These are phyloP conservation scores for Odontothrips loti DNA, from an alignment of 2,888 invertebrate genomes.

Conservation along the genomic window DNA sequence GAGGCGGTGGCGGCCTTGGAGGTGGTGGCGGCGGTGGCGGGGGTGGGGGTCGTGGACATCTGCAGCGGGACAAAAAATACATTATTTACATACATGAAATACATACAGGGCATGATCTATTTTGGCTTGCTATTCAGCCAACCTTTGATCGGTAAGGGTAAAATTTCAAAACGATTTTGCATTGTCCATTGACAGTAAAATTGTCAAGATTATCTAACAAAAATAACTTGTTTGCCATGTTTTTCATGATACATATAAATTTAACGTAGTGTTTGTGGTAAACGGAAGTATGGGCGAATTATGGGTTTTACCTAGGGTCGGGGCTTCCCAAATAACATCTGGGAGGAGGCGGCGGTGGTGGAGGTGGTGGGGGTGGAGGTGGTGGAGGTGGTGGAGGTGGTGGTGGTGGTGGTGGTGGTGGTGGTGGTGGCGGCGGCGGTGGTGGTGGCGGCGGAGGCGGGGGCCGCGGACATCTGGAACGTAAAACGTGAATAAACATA, in stretches of 20 bases:
- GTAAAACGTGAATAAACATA: background rate
- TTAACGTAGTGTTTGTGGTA: too few species aligned
- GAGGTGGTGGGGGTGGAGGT: background rate
- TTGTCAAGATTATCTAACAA: too few species aligned
- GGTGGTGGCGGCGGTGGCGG: background rate
- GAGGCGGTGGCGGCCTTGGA: background rate
- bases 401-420: background rate
- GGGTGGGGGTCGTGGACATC: background rate
- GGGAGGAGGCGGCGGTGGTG: background rate
- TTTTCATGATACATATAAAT: too few species aligned
- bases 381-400: background rate
- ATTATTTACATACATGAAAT: too few species aligned
- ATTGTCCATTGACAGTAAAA: too few species aligned
- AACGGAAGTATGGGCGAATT: too few species aligned
- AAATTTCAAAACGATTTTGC: too few species aligned
- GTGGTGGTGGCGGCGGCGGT: background rate
- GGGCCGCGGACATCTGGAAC: background rate
- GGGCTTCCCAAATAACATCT: constrained; percentile 3
- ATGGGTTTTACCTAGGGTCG: background rate
- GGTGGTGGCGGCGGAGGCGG: background rate
- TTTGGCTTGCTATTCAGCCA: too few species aligned
- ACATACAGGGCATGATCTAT: too few species aligned
- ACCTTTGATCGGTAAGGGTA: too few species aligned
- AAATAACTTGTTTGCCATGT: background rate
- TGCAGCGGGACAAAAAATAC: background rate